Percentiles rank a stretch among this genome's conserved stretches.
These are phyloP conservation scores for Gastrophysa polygoni DNA, from an alignment of 2,888 invertebrate species.

Conservation along the genomic window DNA sequence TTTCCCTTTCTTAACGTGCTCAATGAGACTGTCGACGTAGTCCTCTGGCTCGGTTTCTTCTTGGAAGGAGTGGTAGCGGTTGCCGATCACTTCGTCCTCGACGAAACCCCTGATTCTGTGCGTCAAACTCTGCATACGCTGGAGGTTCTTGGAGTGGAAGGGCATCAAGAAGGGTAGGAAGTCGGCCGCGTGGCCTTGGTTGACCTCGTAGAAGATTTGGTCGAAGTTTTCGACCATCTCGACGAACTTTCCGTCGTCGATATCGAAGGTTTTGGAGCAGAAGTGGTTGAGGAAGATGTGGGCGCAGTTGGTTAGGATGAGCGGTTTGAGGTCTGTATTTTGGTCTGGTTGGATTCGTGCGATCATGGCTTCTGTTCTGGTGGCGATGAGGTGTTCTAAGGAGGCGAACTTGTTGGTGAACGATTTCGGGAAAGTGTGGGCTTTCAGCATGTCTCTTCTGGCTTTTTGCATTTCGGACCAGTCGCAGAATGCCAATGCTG, in stretches of 20 bases:
- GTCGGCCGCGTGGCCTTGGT: conserved; percentile 71
- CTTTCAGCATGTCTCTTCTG: conserved; percentile 64
- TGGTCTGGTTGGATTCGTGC: conserved; percentile 36
- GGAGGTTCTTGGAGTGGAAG: conserved; percentile 61
- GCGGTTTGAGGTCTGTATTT: conserved; percentile 55
- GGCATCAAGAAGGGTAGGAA: conserved; percentile 68
- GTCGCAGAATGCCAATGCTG: conserved; percentile 73
- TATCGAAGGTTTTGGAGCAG: conserved; percentile 62
- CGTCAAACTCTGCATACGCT: conserved; percentile 60
- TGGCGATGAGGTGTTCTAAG: conserved; percentile 60
- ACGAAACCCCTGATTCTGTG: conserved; percentile 64
- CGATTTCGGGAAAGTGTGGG: conserved; percentile 65
- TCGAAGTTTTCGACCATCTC: conserved; percentile 65
- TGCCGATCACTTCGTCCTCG: conserved; percentile 59
- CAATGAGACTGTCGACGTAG: conserved; percentile 65
- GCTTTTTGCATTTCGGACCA: conserved; percentile 70
- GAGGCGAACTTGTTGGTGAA: conserved; percentile 62
- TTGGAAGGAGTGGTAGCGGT: conserved; percentile 54
- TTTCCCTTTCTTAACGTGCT: conserved; percentile 58
- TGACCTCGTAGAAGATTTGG: conserved; percentile 70
- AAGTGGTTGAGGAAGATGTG: conserved; percentile 69
- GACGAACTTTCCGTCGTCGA: conserved; percentile 58
- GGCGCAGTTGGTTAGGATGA: conserved; percentile 62
- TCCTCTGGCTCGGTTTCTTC: conserved; percentile 56
- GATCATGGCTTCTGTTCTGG: conserved; percentile 53